Evolutionary conservation across 2,888 invertebrate species (phyloP).

Genomic region (Loripinus fragilis): DNA sequence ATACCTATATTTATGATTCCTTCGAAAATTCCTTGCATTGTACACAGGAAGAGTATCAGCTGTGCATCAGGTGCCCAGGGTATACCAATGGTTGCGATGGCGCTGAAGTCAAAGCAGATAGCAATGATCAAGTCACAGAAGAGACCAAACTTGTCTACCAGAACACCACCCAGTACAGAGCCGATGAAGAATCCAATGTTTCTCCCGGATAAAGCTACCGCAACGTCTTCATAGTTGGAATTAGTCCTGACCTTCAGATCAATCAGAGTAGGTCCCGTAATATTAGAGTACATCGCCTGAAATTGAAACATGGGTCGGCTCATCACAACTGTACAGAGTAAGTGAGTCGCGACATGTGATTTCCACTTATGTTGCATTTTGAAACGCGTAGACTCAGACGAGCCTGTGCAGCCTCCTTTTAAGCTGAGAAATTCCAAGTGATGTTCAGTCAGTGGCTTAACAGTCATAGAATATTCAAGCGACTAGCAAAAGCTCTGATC

Average conservation of each 20-base stretch:
- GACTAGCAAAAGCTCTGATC: no score
- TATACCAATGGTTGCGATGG: slow-evolving; percentile 48
- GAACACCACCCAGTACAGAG: slow-evolving; percentile 43
- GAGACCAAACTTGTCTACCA: slow-evolving; percentile 59
- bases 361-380: no score
- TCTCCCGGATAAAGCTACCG: slow-evolving; percentile 60
- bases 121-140: slow-evolving; percentile 63
- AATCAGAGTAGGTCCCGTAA: slow-evolving; percentile 67
- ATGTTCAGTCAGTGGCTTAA: no score
- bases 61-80: slow-evolving; percentile 53
- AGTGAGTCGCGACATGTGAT: no score
- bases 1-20: no score
- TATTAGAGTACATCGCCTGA: slow-evolving; percentile 64
- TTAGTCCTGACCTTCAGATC: slow-evolving; percentile 62
- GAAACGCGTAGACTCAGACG: no score
- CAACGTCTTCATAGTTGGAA: slow-evolving; percentile 65
- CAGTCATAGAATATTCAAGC: no score
- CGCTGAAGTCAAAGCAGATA: slow-evolving; percentile 52
- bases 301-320: no score
- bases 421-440: no score
- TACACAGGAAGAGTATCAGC: slow-evolving; percentile 33
- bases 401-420: no score
- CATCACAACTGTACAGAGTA: no score
- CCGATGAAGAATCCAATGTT: slow-evolving; percentile 63
- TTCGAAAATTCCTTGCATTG: no score